phyloP scores from a whole-genome alignment of 2,797 vertebrate species.

The Chloroceryle amazona region DNA sequence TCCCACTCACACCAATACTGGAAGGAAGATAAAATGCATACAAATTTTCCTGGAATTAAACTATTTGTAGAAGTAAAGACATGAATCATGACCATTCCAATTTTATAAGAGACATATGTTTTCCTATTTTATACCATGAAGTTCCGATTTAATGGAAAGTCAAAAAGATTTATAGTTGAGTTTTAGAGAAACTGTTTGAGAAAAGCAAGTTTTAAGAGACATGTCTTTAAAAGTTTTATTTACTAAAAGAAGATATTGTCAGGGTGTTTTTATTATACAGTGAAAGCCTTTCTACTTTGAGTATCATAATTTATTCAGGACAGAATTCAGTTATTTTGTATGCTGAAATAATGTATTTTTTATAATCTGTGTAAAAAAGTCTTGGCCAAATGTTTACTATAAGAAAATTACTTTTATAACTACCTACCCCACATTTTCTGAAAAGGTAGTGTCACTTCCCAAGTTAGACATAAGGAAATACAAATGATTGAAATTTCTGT shows the following conservation, averaged over 20 bases:
- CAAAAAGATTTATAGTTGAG: not conserved
- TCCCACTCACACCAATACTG: not conserved
- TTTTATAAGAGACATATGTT: not conserved
- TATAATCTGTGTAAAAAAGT: not conserved
- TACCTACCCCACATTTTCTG: not conserved
- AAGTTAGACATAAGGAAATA: not conserved
- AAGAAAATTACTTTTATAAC: not conserved
- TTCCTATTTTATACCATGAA: not conserved
- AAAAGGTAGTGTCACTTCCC: not conserved
- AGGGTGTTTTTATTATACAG: not conserved
- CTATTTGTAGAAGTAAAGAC: not conserved
- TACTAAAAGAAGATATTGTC: not conserved
- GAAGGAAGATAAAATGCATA: not conserved
- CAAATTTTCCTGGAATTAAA: not conserved
- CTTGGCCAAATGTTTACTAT: not conserved
- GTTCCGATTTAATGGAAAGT: not conserved
- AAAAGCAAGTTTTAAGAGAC: not conserved
- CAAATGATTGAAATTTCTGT: not conserved
- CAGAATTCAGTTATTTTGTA: not conserved
- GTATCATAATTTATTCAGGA: not conserved
- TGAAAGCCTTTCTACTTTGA: not conserved
- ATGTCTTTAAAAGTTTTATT: not conserved
- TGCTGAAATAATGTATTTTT: not conserved
- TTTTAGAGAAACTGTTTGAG: not conserved
- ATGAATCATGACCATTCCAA: not conserved